A percentile compares a stretch with the other conserved stretches of the same genome.
Conservation (phyloP, 2,113 vertebrate species). For the Melanocharis versteri region DNA sequence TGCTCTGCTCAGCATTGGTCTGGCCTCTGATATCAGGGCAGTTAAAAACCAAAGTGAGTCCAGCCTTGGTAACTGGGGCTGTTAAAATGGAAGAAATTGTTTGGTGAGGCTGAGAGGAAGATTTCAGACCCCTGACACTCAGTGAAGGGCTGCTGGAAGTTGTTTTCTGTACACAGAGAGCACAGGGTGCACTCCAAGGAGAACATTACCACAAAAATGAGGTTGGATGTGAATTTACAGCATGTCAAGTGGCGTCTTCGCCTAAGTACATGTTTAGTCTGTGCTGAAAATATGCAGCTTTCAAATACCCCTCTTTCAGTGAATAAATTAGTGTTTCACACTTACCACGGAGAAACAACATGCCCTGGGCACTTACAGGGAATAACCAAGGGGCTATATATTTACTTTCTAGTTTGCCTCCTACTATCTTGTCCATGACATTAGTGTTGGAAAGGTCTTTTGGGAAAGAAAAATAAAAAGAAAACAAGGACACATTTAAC, state of each 20-base stretch:
- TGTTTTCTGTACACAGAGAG: background rate
- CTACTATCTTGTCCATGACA: background rate
- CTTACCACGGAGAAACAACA: background rate
- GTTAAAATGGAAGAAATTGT: background rate
- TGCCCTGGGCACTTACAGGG: background rate
- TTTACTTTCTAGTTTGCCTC: background rate
- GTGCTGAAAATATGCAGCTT: background rate
- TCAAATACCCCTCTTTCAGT: background rate
- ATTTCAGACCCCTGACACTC: background rate
- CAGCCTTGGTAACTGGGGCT: background rate
- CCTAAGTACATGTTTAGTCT: background rate
- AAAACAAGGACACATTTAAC: background rate
- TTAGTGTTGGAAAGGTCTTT: background rate
- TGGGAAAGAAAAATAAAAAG: background rate
- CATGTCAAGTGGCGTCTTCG: background rate
- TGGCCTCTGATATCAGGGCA: background rate
- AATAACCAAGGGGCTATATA: background rate
- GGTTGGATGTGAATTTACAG: background rate
- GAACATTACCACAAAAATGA: background rate
- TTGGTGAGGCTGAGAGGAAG: background rate
- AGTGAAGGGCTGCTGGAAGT: background rate
- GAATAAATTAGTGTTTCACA: background rate
- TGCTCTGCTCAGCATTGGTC: background rate
- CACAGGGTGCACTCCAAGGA: background rate
- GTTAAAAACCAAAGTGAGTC: background rate